Base-by-base conservation (phyloP, 2,113 vertebrate species). In the Megaleporinus macrocephalus region DNA sequence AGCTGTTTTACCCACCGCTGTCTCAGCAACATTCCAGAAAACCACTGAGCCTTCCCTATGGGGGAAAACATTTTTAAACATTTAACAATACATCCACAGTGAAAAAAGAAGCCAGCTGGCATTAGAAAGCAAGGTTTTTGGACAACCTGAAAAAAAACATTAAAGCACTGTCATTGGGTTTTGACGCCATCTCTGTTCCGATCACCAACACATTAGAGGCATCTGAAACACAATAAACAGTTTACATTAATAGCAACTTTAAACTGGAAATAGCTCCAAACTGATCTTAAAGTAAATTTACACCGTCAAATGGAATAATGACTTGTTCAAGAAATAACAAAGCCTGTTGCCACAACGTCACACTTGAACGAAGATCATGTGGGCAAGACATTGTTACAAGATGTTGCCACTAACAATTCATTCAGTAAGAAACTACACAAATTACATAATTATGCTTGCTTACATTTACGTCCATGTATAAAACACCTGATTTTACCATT, bases 11-110 rank as follows among this genome's bases (percentile, higher is more conserved):
- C 93, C 94, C 91, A 98, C 98, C 78, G 92, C 96, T 93, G 95
- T 97, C 69, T 97, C 96, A 86, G 96, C 96, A 85, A 98, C 96
- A 80, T 99, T 99, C 97, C 97, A 99, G 94, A 99, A 99, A 84
- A 99, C 95, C 82, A 96, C 95, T 30, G 97, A 96, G 36, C 97
- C 98, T 93, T 99, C 97, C 91, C 98, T 99, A 89, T 87, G 92
- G 84, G 16, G 18, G 13, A 80, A 80, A 84, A 30, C 27, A 44
- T 6, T 66, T 51, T 70, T 20, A 53, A 53, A 16, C 18, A 53
- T 53, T 44, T 44, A 44, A 44, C 5, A 9, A 11, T 1, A 44
- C 41, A 44, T 44, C 5, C 41, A 44, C 41, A 44, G 41, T 65
- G 5, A 70, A 65, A 66, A 86, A n/a, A 57, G 29, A 30, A 72